Evolutionary conservation across 2,888 invertebrate genomes (phyloP), one percentile per base, ranked within the genome.

Genomic region (Acleris holmiana): DNA sequence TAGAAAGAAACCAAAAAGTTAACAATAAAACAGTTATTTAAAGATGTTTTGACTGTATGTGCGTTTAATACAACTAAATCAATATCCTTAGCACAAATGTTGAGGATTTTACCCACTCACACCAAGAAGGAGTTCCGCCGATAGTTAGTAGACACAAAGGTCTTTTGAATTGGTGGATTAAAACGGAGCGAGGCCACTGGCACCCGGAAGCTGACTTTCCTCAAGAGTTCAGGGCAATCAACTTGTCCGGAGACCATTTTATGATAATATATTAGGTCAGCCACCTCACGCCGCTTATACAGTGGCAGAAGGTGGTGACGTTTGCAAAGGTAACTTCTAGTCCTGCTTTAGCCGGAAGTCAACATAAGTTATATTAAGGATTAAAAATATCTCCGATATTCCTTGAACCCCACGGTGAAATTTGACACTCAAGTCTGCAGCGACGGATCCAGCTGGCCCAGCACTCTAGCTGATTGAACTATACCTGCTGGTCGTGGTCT

Each of bases 401-500:
- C n/a, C n/a, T n/a, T n/a, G n/a, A n/a, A n/a, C n/a, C n/a, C n/a
- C n/a, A n/a, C n/a, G n/a, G n/a, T n/a, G n/a, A n/a, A n/a, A n/a
- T n/a, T n/a, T n/a, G n/a, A n/a, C n/a, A n/a, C n/a, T n/a, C n/a
- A n/a, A n/a, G 23, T 23, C 23, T 23, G 23, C 23, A 23, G 23
- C 23, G 23, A 23, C 23, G 23, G 8, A 4, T 35, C 4, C 35
- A 35, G 4, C 2, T 23, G 23, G 2, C 23, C 3, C 2, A 23
- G 35, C 4, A 35, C 3, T 35, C 35, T 35, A 0, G 35, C 35
- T 35, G 13, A 13, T 35, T 10, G 13, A 13, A 35, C 35, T 13
- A 13, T 35, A 35, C 71, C 8, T 69, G 71, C 19, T 68, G 67
- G 5, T 70, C 67, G 15, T 71, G 82, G n/a, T 82, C 82, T 29